Evolutionary conservation across 2,797 vertebrate genomes (phyloP).

Genomic region (Siniperca scherzeri): DNA sequence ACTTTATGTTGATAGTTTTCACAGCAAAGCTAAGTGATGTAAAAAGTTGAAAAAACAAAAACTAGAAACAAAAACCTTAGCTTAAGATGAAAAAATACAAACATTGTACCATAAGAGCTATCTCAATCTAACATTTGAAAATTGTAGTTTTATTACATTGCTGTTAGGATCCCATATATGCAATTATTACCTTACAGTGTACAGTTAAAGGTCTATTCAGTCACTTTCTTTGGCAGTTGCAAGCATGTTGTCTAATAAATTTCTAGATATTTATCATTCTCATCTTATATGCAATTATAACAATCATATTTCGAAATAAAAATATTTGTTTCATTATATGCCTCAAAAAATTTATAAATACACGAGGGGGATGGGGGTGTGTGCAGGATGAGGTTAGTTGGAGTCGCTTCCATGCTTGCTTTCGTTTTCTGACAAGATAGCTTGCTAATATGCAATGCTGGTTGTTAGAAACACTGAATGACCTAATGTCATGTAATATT

Average conservation of each 20-base stretch:
- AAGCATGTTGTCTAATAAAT: constrained; percentile 21
- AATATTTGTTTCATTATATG: constrained; percentile 12
- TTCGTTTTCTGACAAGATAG: constrained; percentile 1
- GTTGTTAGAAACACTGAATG: neutral
- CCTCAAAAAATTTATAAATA: neutral
- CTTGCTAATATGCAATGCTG: constrained; percentile 1
- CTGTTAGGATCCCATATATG: constrained; percentile 38
- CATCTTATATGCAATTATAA: constrained; percentile 19
- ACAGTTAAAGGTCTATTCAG: constrained; percentile 51
- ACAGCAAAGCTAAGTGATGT: constrained; percentile 32
- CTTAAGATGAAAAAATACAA: constrained; percentile 25
- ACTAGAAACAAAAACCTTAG: constrained; percentile 1
- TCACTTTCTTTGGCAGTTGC: constrained; percentile 38
- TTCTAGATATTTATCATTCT: constrained; percentile 3
- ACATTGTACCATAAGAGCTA: constrained; percentile 51
- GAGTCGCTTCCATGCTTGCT: neutral
- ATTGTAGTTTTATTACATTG: constrained; percentile 18
- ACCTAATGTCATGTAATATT: neutral
- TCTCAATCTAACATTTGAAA: constrained; percentile 29
- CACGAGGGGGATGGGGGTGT: neutral
- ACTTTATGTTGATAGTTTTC: constrained; percentile 46
- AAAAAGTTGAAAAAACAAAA: neutral
- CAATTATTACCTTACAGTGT: constrained; percentile 17
- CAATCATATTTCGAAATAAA: constrained; percentile 21
- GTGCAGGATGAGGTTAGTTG: neutral